These are phyloP conservation scores for Scaptodrosophila lebanonensis DNA, from an alignment of 1,140 invertebrate genomes.

Conservation along the genomic window DNA sequence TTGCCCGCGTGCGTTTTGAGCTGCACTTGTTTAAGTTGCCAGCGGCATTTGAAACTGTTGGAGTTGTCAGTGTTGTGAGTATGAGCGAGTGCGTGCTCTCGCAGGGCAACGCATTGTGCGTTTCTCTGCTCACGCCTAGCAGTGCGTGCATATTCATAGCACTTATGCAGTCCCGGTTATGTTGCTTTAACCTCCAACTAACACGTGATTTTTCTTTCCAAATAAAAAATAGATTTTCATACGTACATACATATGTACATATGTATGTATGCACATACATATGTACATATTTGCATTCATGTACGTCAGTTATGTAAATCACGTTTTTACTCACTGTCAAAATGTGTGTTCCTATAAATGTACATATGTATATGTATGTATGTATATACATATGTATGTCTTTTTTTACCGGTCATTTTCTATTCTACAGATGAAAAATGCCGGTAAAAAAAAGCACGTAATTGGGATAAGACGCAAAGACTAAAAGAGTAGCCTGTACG, in stretches of 20 bases:
- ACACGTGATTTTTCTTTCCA: constrained; percentile 52
- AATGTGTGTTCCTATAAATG: neutral
- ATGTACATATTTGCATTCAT: too few relatives aligned
- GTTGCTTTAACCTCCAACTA: constrained; percentile 72
- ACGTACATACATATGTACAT: constrained; percentile 13
- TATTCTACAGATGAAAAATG: too few relatives aligned
- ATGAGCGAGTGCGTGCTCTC: constrained; percentile 35
- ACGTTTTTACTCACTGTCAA: constrained; percentile 50
- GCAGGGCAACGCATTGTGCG: constrained; percentile 47
- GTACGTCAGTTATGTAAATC: constrained; percentile 61
- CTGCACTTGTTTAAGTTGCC: constrained; percentile 48
- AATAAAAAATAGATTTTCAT: constrained; percentile 29
- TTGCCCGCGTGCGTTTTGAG: constrained; percentile 61
- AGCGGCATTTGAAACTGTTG: constrained; percentile 3
- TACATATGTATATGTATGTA: neutral
- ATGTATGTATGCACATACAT: too few relatives aligned
- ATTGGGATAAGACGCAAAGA: too few relatives aligned
- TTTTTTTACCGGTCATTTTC: constrained; percentile 17
- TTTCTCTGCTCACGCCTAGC: neutral
- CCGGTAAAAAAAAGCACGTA: too few relatives aligned
- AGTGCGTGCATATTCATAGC: constrained; percentile 18
- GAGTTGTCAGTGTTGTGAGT: constrained; percentile 16
- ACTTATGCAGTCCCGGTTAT: constrained; percentile 40
- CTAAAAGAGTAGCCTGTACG: too few relatives aligned
- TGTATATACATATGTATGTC: neutral